Conservation (phyloP, 2,113 vertebrate species). For the Redunca redunca region DNA sequence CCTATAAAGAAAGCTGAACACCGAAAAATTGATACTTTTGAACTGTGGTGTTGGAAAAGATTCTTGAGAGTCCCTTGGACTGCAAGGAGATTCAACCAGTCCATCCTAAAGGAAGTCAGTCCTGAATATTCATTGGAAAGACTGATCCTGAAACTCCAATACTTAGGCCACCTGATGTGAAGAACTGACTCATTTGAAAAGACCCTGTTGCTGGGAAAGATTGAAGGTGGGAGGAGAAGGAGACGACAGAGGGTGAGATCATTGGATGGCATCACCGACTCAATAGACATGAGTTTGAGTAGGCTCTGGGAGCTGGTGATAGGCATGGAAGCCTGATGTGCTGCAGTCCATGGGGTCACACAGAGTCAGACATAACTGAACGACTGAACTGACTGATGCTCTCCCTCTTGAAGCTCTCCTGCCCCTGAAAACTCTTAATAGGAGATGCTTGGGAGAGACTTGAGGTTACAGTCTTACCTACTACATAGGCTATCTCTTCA, state of each 20-base stretch:
- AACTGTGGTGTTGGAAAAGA: background rate
- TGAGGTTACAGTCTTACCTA: background rate
- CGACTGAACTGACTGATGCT: rapidly evolving
- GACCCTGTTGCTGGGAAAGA: background rate
- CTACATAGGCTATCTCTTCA: background rate
- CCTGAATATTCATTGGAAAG: background rate
- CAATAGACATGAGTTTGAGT: background rate
- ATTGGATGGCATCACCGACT: background rate
- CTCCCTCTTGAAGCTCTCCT: background rate
- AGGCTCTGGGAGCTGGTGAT: background rate
- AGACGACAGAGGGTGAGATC: background rate
- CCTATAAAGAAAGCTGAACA: background rate
- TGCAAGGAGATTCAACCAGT: background rate
- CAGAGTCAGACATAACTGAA: background rate
- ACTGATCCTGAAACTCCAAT: background rate
- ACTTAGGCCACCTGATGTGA: background rate
- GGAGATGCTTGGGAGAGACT: background rate
- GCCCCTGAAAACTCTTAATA: background rate
- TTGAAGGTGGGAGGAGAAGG: background rate
- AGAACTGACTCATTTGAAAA: background rate
- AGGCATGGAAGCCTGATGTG: background rate
- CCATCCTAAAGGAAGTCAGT: background rate
- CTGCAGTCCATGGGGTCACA: background rate
- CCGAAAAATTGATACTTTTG: background rate
- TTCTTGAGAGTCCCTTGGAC: background rate